Conservation (phyloP, 2,888 invertebrate species). For the Amblyjoppa fuscipennis region DNA sequence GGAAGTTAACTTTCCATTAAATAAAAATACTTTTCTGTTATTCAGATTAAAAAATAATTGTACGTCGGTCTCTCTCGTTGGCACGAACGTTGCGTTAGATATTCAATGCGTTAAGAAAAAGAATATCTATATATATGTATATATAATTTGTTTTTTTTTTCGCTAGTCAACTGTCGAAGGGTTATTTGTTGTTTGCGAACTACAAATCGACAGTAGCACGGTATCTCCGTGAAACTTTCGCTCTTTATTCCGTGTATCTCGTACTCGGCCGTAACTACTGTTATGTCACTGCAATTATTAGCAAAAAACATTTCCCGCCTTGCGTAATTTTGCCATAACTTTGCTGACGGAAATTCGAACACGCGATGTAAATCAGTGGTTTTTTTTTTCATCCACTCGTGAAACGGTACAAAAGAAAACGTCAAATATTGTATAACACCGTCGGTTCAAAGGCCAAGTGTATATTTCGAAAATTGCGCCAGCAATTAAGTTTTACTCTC, state of each 20-base stretch:
- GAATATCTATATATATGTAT: not conserved
- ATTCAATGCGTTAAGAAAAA: not conserved
- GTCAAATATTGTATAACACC: constrained; percentile 18
- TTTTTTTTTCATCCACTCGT: constrained; percentile 5
- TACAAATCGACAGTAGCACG: not conserved
- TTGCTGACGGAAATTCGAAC: not conserved
- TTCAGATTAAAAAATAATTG: too few species aligned
- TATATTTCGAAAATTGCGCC: not conserved
- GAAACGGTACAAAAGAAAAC: constrained; percentile 23
- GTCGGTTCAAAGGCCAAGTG: not conserved
- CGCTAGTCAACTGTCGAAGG: not conserved
- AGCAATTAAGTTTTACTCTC: not conserved
- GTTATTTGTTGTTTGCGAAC: not conserved
- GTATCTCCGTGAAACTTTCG: not conserved
- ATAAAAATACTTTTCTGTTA: too few species aligned
- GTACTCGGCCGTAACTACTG: not conserved
- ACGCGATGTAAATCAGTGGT: not conserved
- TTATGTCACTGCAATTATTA: constrained; percentile 28
- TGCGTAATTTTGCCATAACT: constrained; percentile 1
- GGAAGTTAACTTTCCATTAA: not conserved
- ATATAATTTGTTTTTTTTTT: not conserved
- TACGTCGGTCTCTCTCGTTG: too few species aligned
- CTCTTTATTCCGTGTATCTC: not conserved
- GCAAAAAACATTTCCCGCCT: constrained; percentile 12
- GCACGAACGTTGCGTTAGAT: not conserved